Evolutionary conservation across 2,888 invertebrate species (phyloP), one percentile per base, ranked within the genome.

Genomic region (Hydraecia micacea): DNA sequence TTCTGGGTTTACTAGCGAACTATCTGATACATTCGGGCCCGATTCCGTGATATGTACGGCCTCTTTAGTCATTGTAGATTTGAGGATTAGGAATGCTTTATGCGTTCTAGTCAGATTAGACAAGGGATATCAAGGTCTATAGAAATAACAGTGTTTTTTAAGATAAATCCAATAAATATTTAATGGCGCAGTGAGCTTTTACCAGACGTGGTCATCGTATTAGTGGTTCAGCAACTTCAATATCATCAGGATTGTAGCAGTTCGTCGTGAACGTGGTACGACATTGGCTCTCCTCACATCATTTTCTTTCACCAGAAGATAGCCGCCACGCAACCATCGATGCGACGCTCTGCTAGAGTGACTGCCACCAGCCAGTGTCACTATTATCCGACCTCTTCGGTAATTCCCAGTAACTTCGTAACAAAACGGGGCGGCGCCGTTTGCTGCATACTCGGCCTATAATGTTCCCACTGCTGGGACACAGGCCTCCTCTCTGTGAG

Each of bases 81-180:
- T 60, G 28, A 52, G 52, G 42, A 80, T 67, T 42, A 78, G 46
- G 46, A 67, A 68, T 80, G 52, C n/a, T 84, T 62, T 62, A 55
- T 62, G 55, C 32, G 42, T n/a, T 46, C 60, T 55, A 46, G 11
- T 13, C 21, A 84, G 39, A 77, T 83, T 25, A 83, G 39, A 25
- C 32, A 42, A 58, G 15, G 2, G 28, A 15, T 83, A 36, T 55
- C 36, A 60, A 78, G 52, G 46, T 78, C 9, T 36, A 32, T 52
- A 25, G 13, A 36, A 76, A 83, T 52, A 42, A 9, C 15, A 32
- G 28, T 5, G 21, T 21, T 60, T 28, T 18, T 36, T 58, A 49
- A 46, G 32, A 36, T 3, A 36, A 36, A 36, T 65, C 25, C 63
- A 36, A 36, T 63, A 21, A 63, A 11, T 32, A 32, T 36, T 63